Base-by-base conservation (phyloP, 37 sponge, comb jelly and placozoan genomes). In the Lycopodina hypogea region DNA sequence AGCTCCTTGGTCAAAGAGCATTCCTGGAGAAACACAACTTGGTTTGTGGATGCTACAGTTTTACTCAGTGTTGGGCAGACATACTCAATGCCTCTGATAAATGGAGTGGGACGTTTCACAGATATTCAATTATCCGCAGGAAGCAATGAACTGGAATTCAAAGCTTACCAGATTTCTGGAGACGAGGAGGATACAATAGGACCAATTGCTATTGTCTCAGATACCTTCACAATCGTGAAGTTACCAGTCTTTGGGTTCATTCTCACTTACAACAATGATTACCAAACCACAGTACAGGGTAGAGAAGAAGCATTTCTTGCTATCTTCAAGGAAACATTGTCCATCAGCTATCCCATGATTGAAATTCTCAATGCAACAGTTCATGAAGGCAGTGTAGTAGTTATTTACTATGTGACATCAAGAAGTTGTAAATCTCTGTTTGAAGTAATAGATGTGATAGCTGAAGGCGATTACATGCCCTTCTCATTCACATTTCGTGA, bases 1-100 rank as follows among this genome's bases (percentile, higher is more conserved):
- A 59, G 69, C 14, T 42, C 37, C 4, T 45, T 74, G 9, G 80
- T 89, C 37, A 63, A 34, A 14, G 81, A 93, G 26, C 83, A 74
- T 33, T 75, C 62, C 2, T 93, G 93, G 93, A 85, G 86, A 35
- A 86, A 86, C 63, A 85, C 78, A 23, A 70, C 60, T 9, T 93
- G 93, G 93, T 72, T 72, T 69, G 81, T 80, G 42, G 29, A 26
- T 48, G 68, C 74, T 28, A 33, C 30, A 14, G 57, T 76, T 18
- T 28, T 23, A 30, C 23, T 1, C 35, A 40, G 48, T 23, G 40
- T 36, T 4, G 4, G 39, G 34, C 34, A 35, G 4, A 23, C 28
- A 9, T 23, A 8, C 29, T 8, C 11, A 7, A 71, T 37, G 40
- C 37, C 26, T n/a, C 68, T 84, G 18, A 32, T 33, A 7, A 45